Percentiles rank a stretch among this genome's conserved stretches.
These are phyloP conservation scores for Gambusia affinis DNA, from an alignment of 2,113 vertebrate genomes.

Conservation along the genomic window DNA sequence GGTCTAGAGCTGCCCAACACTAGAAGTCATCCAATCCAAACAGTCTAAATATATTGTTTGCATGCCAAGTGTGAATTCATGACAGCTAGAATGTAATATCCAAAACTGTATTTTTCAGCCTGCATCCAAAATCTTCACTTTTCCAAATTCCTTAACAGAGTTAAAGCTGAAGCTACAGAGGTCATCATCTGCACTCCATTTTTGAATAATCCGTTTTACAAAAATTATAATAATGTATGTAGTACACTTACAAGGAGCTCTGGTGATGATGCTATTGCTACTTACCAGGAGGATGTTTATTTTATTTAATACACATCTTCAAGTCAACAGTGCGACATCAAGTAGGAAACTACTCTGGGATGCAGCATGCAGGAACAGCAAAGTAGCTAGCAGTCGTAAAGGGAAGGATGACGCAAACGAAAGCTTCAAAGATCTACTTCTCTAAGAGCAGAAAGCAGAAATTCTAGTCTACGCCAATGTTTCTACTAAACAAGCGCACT, in stretches of 20 bases:
- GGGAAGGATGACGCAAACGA: constrained; percentile 3
- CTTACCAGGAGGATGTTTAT: not conserved
- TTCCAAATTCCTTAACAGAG: not conserved
- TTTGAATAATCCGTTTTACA: not conserved
- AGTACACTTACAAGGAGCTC: not conserved
- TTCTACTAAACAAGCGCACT: constrained; percentile 35
- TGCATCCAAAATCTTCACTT: not conserved
- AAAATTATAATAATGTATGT: not conserved
- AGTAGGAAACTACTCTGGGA: not conserved
- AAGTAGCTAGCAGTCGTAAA: not conserved
- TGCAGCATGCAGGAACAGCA: constrained; percentile 5
- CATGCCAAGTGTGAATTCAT: too few relatives aligned
- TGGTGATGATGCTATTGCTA: not conserved
- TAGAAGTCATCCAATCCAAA: too few relatives aligned
- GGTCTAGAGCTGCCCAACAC: too few relatives aligned
- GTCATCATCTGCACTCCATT: not conserved
- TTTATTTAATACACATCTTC: not conserved
- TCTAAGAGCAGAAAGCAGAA: not conserved
- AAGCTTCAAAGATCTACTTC: constrained; percentile 13
- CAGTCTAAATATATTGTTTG: too few relatives aligned
- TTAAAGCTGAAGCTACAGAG: not conserved
- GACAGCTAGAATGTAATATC: not conserved
- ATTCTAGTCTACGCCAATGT: not conserved
- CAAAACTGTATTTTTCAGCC: not conserved
- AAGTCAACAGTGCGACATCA: not conserved